Evolutionary conservation across 2,888 invertebrate genomes (phyloP).

Genomic region (Pollenia amentaria): DNA sequence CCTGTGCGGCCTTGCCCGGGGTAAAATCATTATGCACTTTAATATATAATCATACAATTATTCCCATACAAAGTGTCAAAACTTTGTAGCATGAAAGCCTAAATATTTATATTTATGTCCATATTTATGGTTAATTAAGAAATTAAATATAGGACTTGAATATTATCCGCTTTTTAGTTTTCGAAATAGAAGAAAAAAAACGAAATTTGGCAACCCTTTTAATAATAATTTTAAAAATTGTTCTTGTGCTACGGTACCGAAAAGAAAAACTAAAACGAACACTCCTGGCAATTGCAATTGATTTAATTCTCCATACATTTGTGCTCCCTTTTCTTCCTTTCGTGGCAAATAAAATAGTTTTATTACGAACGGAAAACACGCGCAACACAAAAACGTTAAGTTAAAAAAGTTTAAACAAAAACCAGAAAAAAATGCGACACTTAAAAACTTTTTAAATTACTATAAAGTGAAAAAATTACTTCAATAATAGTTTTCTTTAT

Average conservation of each 20-base stretch:
- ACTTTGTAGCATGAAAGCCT: no score
- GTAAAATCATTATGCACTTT: no score
- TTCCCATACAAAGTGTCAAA: no score
- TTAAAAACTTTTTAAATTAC: slow-evolving; percentile 70
- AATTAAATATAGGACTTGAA: no score
- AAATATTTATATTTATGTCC: no score
- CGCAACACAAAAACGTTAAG: slow-evolving; percentile 64
- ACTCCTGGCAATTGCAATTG: slow-evolving; percentile 66
- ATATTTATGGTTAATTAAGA: no score
- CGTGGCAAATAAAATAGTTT: slow-evolving; percentile 71
- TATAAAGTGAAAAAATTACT: slow-evolving; percentile 58
- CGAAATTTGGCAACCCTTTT: slow-evolving; percentile 53
- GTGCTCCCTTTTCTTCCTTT: not conserved
- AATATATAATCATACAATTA: no score
- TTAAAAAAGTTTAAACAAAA: slow-evolving; percentile 66
- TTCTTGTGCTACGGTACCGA: slow-evolving; percentile 9
- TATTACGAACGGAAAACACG: slow-evolving; percentile 72
- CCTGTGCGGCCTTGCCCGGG: no score
- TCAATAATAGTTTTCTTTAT: slow-evolving; percentile 59
- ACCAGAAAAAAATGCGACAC: slow-evolving; percentile 44
- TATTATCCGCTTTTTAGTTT: no score
- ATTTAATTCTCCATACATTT: slow-evolving; percentile 53
- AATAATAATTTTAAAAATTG: slow-evolving; percentile 44
- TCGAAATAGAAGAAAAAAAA: not conserved
- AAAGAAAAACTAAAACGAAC: slow-evolving; percentile 1